Percentiles rank a stretch among this genome's conserved stretches.
Evolutionary conservation across 2,888 invertebrate species (phyloP).

Genomic region (Drosophila algonquin): DNA sequence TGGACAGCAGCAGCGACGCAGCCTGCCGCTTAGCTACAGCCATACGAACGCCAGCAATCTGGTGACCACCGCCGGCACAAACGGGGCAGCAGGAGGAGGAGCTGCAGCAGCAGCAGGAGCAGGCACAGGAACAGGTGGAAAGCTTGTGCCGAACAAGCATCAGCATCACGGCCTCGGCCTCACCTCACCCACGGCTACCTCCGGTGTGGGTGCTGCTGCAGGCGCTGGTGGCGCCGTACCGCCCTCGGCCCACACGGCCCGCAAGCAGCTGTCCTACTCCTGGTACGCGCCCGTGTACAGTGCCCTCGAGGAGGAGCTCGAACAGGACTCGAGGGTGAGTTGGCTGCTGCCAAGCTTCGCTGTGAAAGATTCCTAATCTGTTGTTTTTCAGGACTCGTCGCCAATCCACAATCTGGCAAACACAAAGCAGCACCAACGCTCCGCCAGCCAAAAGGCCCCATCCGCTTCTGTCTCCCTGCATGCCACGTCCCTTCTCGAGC

Average conservation of each 20-base stretch:
- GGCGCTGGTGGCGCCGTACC: conserved; percentile 58
- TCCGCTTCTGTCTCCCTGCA: conserved; percentile 28
- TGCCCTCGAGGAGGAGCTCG: conserved; percentile 84
- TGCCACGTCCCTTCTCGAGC: conserved; percentile 57
- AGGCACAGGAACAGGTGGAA: conserved; percentile 43
- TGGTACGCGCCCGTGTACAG: conserved; percentile 84
- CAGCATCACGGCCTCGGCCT: conserved; percentile 44
- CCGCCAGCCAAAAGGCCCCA: conserved; percentile 73
- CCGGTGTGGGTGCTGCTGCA: conserved; percentile 43
- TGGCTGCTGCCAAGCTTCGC: background rate
- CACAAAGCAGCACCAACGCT: conserved; percentile 81
- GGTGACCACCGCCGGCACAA: conserved; percentile 69
- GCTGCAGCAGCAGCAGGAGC: conserved; percentile 33
- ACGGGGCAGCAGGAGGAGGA: conserved; percentile 16
- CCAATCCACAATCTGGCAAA: conserved; percentile 84
- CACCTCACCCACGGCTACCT: conserved; percentile 45
- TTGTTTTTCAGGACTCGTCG: conserved; percentile 81
- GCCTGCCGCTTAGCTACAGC: conserved; percentile 82
- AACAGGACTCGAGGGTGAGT: conserved; percentile 84
- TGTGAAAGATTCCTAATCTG: background rate
- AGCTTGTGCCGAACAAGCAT: conserved; percentile 73
- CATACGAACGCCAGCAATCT: conserved; percentile 69
- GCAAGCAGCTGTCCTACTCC: conserved; percentile 84
- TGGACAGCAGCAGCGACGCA: conserved; percentile 80
- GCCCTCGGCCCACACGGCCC: conserved; percentile 62